Base-by-base conservation (phyloP, 2,113 vertebrate species). In the Nycticorax nycticorax region DNA sequence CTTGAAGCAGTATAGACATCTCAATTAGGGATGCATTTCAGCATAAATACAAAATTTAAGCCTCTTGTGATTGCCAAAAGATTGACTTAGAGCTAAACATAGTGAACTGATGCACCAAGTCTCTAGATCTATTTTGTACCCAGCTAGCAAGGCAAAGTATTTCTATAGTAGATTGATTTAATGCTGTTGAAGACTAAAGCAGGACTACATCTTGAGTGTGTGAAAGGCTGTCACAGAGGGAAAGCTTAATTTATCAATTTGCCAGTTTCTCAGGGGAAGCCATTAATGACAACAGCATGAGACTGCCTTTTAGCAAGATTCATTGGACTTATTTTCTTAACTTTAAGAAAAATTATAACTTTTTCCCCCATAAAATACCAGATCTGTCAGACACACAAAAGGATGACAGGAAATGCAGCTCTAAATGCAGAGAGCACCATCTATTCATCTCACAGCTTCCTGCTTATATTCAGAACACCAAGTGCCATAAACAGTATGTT, bases 181-280 rank as follows among this genome's bases (percentile, higher is more conserved):
- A 85, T 53, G 68, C 68, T 77, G 41, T 80, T 82, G 76, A 92
- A 93, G 76, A 93, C 75, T 84, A 81, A 94, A 93, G 76, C 20
- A 75, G 82, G 79, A 89, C 72, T 88, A 83, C 82, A 85, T 79
- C 76, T 68, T 72, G 69, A 73, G 45, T 26, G 23, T 77, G 27
- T 96, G 80, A 92, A 93, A 95, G 75, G 89, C 79, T 95, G 92
- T 89, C 96, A 92, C 91, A 94, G 87, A 93, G 56, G 32, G 79
- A 93, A 92, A 94, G 89, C 92, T 95, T 94, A 96, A 97, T 97
- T 96, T 94, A 93, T 96, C 82, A 93, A 95, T 97, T 96, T 96
- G 60, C 89, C 85, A 85, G 72, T 78, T 93, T 94, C 96, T 93
- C 92, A 89, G 93, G 89, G 92, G 85, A 96, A 86, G 82, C 76